Conservation (phyloP, 1,140 invertebrate genomes). For the Pseudomyrmex pallidus region DNA sequence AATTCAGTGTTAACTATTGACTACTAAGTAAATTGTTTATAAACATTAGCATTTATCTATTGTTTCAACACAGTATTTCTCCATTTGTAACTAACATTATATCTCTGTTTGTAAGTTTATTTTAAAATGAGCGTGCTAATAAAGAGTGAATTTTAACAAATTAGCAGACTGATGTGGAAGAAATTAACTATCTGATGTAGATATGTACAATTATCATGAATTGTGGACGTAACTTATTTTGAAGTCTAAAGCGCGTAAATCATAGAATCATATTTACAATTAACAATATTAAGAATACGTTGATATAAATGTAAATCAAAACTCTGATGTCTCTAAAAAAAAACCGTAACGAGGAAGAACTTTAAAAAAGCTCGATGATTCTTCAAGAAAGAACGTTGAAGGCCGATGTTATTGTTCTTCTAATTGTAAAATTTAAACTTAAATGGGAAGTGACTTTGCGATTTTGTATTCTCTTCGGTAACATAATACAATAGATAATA, state of each 20-base stretch:
- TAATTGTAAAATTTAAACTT: not conserved
- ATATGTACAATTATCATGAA: no score
- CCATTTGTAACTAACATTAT: no score
- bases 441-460: no score
- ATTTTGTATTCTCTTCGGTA: no score
- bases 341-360: not conserved
- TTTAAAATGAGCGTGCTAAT: no score
- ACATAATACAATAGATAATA: no score
- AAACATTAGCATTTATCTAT: not conserved
- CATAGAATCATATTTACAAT: slow-evolving; percentile 3
- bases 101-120: no score
- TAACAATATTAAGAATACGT: not conserved
- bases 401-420: not conserved
- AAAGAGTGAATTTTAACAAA: no score
- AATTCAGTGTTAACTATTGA: not conserved
- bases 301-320: not conserved
- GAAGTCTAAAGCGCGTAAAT: slow-evolving; percentile 9
- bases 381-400: not conserved
- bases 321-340: not conserved
- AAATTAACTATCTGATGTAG: no score
- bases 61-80: not conserved
- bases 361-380: no score
- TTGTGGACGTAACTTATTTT: no score
- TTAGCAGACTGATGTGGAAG: no score
- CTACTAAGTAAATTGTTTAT: not conserved